Evolutionary conservation across 1,140 invertebrate genomes (phyloP).

Genomic region (Latrodectus geometricus): DNA sequence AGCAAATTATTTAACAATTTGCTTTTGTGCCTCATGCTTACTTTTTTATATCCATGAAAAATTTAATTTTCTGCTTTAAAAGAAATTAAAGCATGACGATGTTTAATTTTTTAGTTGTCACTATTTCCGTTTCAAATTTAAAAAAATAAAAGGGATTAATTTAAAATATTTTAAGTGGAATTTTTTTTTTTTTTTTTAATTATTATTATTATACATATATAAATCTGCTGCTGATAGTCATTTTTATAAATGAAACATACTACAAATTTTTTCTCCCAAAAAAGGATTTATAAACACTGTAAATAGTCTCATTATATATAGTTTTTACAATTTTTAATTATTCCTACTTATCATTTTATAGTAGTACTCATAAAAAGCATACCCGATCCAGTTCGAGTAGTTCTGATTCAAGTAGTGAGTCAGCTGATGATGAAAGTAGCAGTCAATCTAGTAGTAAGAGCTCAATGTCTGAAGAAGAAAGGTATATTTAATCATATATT

Average conservation of each 20-base stretch:
- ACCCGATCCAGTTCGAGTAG: conserved; percentile 13
- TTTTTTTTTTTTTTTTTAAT: no score
- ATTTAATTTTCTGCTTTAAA: no score
- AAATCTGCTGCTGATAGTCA: no score
- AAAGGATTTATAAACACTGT: no score
- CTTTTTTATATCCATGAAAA: neutral
- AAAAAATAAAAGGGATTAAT: no score
- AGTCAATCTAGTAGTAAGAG: conserved; percentile 28
- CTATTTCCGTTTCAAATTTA: no score
- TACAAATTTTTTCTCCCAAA: no score
- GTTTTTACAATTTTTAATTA: neutral
- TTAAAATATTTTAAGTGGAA: no score
- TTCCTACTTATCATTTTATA: neutral
- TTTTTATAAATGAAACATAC: no score
- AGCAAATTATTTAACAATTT: neutral
- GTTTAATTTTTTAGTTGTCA: no score
- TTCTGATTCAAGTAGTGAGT: conserved; percentile 8
- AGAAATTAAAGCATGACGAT: no score
- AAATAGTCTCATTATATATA: neutral
- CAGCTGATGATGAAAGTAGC: conserved; percentile 39
- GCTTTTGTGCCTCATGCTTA: neutral
- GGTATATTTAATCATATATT: neutral
- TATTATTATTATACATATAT: no score
- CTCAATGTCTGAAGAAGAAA: neutral
- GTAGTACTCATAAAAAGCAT: conserved; percentile 5